Evolutionary conservation across 2,113 vertebrate genomes (phyloP).

Genomic region (Todiramphus chloris): DNA sequence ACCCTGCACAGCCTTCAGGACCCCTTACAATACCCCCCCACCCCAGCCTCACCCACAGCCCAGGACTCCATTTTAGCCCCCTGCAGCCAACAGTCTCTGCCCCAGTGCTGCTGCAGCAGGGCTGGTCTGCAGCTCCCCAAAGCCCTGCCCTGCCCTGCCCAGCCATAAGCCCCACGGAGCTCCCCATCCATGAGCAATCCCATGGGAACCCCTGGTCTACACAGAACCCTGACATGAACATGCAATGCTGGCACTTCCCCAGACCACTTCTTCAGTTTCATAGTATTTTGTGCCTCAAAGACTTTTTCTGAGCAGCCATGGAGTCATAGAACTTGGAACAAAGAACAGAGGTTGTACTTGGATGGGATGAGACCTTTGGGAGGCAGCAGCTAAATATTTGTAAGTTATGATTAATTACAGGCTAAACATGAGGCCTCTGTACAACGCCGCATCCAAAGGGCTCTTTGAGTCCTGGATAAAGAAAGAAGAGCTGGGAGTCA

Average conservation of each 20-base stretch:
- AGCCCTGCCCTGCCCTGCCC: neutral
- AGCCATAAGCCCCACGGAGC: accelerated
- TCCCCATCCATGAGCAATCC: neutral
- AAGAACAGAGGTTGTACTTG: constrained; percentile 13
- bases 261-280: neutral
- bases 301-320: neutral
- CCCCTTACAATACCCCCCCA: no score
- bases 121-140: neutral
- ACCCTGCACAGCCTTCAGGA: neutral
- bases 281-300: neutral
- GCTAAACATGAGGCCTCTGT: neutral
- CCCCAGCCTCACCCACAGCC: neutral
- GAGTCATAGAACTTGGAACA: neutral
- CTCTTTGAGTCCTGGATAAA: constrained; percentile 5
- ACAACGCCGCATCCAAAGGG: neutral
- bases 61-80: neutral
- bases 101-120: neutral
- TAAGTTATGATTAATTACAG: constrained; percentile 32
- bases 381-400: neutral
- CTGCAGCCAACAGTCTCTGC: no score
- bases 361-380: constrained; percentile 4
- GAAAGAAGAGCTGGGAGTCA: neutral
- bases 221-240: accelerated
- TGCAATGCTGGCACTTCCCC: neutral
- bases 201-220: neutral